A percentile compares a stretch with the other conserved stretches of the same genome.
These are phyloP conservation scores for Neoitamus cyanurus DNA, from an alignment of 2,888 invertebrate species.

Conservation along the genomic window DNA sequence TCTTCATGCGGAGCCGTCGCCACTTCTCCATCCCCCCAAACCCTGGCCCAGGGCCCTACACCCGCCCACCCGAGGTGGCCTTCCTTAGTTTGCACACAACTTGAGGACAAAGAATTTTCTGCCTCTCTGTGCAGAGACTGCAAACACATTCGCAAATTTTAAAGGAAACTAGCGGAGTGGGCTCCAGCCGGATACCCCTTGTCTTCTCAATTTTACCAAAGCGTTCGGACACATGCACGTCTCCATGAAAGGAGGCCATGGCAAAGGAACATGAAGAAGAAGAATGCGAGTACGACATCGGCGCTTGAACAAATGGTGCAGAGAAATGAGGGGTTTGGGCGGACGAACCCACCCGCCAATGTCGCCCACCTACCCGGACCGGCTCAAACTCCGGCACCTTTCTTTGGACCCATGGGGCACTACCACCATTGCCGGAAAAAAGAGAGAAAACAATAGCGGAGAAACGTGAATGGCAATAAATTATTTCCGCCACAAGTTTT, in stretches of 20 bases:
- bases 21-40: background rate
- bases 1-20: background rate
- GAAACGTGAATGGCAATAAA: conserved; percentile 52
- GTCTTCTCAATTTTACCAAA: conserved; percentile 45
- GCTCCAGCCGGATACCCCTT: conserved; percentile 18
- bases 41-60: background rate
- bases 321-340: conserved; percentile 1
- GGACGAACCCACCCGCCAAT: background rate
- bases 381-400: conserved; percentile 12
- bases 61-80: background rate
- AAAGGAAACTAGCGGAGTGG: conserved; percentile 22
- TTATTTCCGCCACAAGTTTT: conserved; percentile 52
- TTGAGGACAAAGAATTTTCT: conserved; percentile 33
- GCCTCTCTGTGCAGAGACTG: conserved; percentile 23
- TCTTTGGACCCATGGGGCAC: conserved; percentile 34
- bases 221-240: conserved; percentile 45
- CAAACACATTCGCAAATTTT: conserved; percentile 39
- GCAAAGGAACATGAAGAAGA: conserved; percentile 27
- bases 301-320: conserved; percentile 43
- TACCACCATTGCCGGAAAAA: background rate
- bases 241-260: conserved; percentile 36
- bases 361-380: background rate
- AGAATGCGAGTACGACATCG: conserved; percentile 32
- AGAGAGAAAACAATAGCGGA: conserved; percentile 46
- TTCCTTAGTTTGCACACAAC: conserved; percentile 8